Conservation (phyloP, 1,140 invertebrate genomes). For the Chrysomallon squamiferum region DNA sequence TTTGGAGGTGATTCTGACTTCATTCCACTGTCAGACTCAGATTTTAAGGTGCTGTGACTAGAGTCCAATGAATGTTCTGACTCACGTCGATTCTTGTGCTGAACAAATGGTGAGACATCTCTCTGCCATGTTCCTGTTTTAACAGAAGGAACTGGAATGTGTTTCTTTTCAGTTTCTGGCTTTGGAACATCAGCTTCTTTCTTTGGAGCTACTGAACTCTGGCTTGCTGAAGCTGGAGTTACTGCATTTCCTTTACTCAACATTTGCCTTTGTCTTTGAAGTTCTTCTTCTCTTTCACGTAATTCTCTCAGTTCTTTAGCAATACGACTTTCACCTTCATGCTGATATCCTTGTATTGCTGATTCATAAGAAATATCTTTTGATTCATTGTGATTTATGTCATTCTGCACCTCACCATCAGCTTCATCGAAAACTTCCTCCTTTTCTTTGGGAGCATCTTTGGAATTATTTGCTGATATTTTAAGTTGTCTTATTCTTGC, state of each 20-base stretch:
- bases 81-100: conserved; percentile 16
- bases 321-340: conserved; percentile 62
- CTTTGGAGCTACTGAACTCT: conserved; percentile 12
- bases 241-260: conserved; percentile 7
- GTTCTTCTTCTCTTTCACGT: conserved; percentile 64
- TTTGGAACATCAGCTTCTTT: conserved; percentile 10
- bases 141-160: not conserved
- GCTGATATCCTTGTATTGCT: conserved; percentile 33
- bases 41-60: conserved; percentile 35
- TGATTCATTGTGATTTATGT: conserved; percentile 29
- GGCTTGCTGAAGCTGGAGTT: conserved; percentile 38
- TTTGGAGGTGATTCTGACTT: not conserved
- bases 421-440: not conserved
- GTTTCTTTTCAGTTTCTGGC: not conserved
- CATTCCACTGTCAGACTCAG: conserved; percentile 23
- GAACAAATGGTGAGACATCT: conserved; percentile 35
- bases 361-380: conserved; percentile 44
- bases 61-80: conserved; percentile 32
- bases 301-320: conserved; percentile 65
- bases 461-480: not conserved
- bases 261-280: conserved; percentile 45
- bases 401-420: conserved; percentile 16
- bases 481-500: conserved; percentile 20
- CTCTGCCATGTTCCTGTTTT: conserved; percentile 21
- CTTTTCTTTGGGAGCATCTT: not conserved